These are phyloP conservation scores for Lonchura striata DNA, from an alignment of 2,113 vertebrate genomes.

Conservation along the genomic window DNA sequence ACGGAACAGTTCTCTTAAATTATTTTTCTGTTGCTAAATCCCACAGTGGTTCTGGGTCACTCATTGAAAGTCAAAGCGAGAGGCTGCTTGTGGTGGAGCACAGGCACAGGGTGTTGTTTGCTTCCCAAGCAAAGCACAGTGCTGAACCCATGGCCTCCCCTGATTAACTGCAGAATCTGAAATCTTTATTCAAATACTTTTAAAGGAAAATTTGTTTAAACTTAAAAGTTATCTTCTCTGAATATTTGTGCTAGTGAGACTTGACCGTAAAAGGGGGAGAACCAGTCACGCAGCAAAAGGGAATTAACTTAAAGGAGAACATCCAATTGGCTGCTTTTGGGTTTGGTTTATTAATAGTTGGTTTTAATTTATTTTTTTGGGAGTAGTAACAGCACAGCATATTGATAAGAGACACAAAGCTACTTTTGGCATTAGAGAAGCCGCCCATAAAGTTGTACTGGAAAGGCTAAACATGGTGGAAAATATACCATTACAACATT, in stretches of 20 bases:
- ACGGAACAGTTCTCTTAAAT: neutral
- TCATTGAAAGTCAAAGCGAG: neutral
- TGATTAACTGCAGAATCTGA: neutral
- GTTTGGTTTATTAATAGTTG: neutral
- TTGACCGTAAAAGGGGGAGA: neutral
- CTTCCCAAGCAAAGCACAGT: rapidly evolving
- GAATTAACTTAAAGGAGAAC: constrained; percentile 8
- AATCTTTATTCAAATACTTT: neutral
- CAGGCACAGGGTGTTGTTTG: neutral
- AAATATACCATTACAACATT: neutral
- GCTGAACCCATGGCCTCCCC: rapidly evolving
- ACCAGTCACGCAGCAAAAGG: neutral
- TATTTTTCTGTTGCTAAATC: constrained; percentile 20
- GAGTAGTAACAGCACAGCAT: neutral
- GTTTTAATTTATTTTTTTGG: neutral
- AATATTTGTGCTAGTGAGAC: neutral
- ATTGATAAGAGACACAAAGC: neutral
- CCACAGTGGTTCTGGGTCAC: constrained; percentile 9
- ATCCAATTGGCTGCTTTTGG: neutral
- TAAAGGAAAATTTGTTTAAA: constrained; percentile 17
- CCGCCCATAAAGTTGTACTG: neutral
- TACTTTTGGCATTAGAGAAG: neutral
- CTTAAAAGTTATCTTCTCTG: neutral
- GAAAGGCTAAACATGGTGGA: neutral
- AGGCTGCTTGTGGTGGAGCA: neutral